Evolutionary conservation across 2,113 vertebrate genomes (phyloP), one percentile per base, ranked within the genome.

Genomic region (Rostratula benghalensis): DNA sequence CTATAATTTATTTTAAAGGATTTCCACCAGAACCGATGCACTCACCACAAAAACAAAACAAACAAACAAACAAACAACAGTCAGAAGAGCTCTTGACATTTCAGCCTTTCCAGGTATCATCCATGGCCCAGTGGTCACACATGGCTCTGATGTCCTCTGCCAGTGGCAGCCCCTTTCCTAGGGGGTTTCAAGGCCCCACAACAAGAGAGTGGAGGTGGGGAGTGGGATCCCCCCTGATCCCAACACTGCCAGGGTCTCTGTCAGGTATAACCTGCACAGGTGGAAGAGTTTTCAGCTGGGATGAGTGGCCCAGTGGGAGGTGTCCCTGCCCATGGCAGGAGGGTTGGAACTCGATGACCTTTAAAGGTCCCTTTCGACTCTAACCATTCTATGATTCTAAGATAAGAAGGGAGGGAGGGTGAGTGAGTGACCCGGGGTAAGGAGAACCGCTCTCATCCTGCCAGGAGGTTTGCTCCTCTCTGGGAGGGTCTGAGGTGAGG

Each of bases 71-170:
- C 6, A 43, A 43, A 43, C 41, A 45, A 16, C 10, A 33, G 53
- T 41, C 24, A 37, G 48, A 63, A 43, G 53, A 56, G 15, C 69
- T 61, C 37, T 51, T 46, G 53, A 33, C 18, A 35, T 35, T 28
- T 35, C 89, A 79, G 22, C 59, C 13, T 74, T 80, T 77, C 41
- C 59, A 69, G n/a, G 4, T n/a, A 41, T 50, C 11, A 6, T 8
- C 50, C 1, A 0, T 6, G 10, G 19, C 35, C 45, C 1, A 0
- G 59, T 4, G 1, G 25, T 24, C 7, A 0, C 60, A 33, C 9
- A 2, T 0, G 0, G 69, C 51, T 68, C 82, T 75, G 68, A n/a
- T 59, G 78, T 61, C 59, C 60, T 67, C 35, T 14, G 83, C 7
- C 1, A 0, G 23, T 39, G 46, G 18, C 46, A 61, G 43, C 14